Evolutionary conservation across 2,113 vertebrate species (phyloP), one percentile per base, ranked within the genome.

Genomic region (Pomatostomus ruficeps): DNA sequence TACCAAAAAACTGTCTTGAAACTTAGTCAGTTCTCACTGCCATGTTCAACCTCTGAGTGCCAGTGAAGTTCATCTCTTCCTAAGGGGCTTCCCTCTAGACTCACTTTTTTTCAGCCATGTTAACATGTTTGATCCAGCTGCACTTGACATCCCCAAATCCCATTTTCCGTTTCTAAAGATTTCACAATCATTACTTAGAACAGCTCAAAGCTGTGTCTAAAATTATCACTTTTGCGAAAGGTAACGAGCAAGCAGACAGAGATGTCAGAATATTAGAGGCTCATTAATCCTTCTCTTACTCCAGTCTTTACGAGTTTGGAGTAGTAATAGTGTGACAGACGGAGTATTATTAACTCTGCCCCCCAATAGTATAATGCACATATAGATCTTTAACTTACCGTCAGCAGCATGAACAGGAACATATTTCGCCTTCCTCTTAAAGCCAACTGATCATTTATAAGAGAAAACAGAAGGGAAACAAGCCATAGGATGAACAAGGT

Each of bases 401-500:
- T 97, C 96, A 83, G 96, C 97, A 65, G 98, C 67, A 72, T 98
- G 96, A 91, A 98, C 71, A 65, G 92, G 89, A 70, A 91, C 62
- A 35, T 96, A 79, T 82, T 98, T 98, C 33, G 83, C 82, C 94
- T 96, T 98, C 94, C 97, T 99, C 96, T 98, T 98, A 94, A 98
- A 99, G 72, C 98, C 98, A 97, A 98, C 98, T 99, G 83, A 73
- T 49, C 38, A 49, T 88, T 97, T 90, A 40, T 6, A 57, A 74
- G 51, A 95, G 61, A 72, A 85, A 94, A 83, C 31, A 91, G 49
- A 82, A 46, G 26, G 23, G 61, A 85, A 76, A 72, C 13, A 49
- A 36, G 40, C 17, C 51, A 14, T 58, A 19, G 89, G 51, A 66
- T 57, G 28, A 92, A 52, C 25, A 83, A 84, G 42, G 5, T 43